Base-by-base conservation (phyloP, 2,797 vertebrate genomes). In the Alfaro cultratus region DNA sequence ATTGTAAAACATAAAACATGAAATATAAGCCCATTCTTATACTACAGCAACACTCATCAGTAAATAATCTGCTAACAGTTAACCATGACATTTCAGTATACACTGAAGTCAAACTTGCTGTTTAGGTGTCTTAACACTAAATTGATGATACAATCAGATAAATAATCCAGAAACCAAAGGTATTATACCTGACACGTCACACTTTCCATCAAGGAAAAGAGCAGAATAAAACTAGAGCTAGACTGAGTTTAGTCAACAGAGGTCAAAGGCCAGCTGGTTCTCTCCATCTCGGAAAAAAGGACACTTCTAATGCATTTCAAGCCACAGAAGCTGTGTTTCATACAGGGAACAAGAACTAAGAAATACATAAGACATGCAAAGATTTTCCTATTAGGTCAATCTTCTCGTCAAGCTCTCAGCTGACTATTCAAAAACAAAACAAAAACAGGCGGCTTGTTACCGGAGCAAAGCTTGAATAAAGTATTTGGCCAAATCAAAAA, bases 401-500 rank as follows among this genome's bases (percentile, higher is more conserved):
- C 11, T 51, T 31, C n/a, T 45, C 39, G 16, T 36, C 21, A 29
- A 43, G 9, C 26, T 26, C 71, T 47, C 47, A n/a, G 74, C n/a
- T 57, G 5, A 67, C 34, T 68, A 53, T 26, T 31, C 16, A 68
- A 68, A 71, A 53, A 31, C 5, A 41, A 70, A n/a, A n/a, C 36
- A n/a, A 53, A 46, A 49, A 45, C 57, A 64, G 43, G 11, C 2
- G 21, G 10, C 11, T 76, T 47, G 51, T 84, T 36, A 87, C 75
- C 46, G 75, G 45, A 23, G 67, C 73, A 34, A 49, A 34, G 76
- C 41, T 46, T 47, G 74, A 85, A 43, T 71, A 6, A 89, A 81
- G 80, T 77, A 86, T 86, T 80, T 83, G 76, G 47, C 79, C 80
- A 43, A 80, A 85, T 79, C 85, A 81, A 62, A 79, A 80, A 82